Evolutionary conservation across 2,888 invertebrate genomes (phyloP).

Genomic region (Mallateleia sp.): DNA sequence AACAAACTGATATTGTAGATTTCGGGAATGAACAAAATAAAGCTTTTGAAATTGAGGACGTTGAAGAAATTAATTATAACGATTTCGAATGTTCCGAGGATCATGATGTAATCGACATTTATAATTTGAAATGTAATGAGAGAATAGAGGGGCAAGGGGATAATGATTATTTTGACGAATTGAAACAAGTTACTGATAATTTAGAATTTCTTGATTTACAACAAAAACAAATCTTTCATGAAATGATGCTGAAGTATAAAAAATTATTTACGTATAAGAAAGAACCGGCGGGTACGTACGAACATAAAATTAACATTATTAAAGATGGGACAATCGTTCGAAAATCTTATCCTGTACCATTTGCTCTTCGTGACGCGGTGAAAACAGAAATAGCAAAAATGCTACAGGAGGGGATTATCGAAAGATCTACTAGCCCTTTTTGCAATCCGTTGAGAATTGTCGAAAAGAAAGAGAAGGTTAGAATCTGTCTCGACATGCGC

Average conservation of each 20-base stretch:
- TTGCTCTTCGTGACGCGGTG: conserved; percentile 77
- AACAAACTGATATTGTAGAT: background rate
- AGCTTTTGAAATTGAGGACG: conserved; percentile 25
- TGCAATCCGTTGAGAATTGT: conserved; percentile 83
- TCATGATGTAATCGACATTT: background rate
- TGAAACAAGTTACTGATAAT: background rate
- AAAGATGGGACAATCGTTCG: conserved; percentile 74
- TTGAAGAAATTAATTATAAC: background rate
- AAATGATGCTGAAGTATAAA: conserved; percentile 41
- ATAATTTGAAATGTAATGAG: background rate
- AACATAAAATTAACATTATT: conserved; percentile 78
- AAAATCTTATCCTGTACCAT: conserved; percentile 83
- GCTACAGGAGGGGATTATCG: conserved; percentile 81
- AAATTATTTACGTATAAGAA: conserved; percentile 46
- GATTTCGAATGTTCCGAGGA: background rate
- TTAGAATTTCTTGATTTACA: background rate
- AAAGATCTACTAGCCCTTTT: conserved; percentile 79
- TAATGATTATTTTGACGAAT: background rate
- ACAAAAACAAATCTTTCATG: conserved; percentile 26
- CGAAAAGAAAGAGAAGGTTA: conserved; percentile 78
- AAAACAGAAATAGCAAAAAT: conserved; percentile 79
- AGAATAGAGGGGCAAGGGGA: background rate
- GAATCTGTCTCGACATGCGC: conserved; percentile 83
- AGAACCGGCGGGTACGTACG: conserved; percentile 59
- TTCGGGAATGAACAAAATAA: too few species aligned